Conservation (phyloP, 1,140 invertebrate species). For the Zophobas morio region DNA sequence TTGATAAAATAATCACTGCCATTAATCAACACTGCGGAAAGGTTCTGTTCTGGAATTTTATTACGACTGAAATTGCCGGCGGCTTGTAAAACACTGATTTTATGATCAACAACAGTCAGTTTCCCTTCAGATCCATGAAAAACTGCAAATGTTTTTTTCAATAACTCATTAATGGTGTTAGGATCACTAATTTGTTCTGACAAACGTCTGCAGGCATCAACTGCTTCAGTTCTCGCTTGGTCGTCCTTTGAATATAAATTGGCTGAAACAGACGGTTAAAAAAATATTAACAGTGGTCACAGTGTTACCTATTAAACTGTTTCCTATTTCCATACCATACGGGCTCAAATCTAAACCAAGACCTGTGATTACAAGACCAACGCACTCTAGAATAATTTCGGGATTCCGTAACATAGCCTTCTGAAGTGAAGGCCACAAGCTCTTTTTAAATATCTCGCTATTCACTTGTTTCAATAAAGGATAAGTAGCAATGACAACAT, state of each 20-base stretch:
- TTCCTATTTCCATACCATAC: slow-evolving; percentile 85
- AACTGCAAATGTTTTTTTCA: slow-evolving; percentile 84
- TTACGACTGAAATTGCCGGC: slow-evolving; percentile 87
- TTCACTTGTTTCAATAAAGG: slow-evolving; percentile 77
- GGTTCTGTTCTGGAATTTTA: slow-evolving; percentile 73
- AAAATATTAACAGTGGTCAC: slow-evolving; percentile 2
- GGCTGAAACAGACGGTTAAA: slow-evolving; percentile 67
- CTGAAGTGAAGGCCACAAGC: slow-evolving; percentile 87
- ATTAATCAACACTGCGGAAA: slow-evolving; percentile 72
- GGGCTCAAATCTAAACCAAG: slow-evolving; percentile 85
- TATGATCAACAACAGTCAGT: slow-evolving; percentile 89
- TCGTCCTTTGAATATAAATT: slow-evolving; percentile 90
- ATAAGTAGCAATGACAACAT: slow-evolving; percentile 77
- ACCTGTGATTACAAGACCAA: slow-evolving; percentile 81
- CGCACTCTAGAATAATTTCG: slow-evolving; percentile 88
- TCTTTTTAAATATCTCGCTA: slow-evolving; percentile 82
- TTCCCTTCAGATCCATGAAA: slow-evolving; percentile 94
- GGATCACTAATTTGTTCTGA: slow-evolving; percentile 81
- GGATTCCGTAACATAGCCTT: slow-evolving; percentile 95
- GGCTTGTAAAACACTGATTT: slow-evolving; percentile 90
- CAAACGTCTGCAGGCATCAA: slow-evolving; percentile 78
- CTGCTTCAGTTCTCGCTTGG: slow-evolving; percentile 79
- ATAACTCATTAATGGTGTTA: slow-evolving; percentile 77
- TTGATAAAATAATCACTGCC: slow-evolving; percentile 79
- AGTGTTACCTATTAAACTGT: slow-evolving; percentile 81